These are phyloP conservation scores for Drosophila ananassae DNA, from an alignment of 1,140 invertebrate genomes.

Conservation along the genomic window DNA sequence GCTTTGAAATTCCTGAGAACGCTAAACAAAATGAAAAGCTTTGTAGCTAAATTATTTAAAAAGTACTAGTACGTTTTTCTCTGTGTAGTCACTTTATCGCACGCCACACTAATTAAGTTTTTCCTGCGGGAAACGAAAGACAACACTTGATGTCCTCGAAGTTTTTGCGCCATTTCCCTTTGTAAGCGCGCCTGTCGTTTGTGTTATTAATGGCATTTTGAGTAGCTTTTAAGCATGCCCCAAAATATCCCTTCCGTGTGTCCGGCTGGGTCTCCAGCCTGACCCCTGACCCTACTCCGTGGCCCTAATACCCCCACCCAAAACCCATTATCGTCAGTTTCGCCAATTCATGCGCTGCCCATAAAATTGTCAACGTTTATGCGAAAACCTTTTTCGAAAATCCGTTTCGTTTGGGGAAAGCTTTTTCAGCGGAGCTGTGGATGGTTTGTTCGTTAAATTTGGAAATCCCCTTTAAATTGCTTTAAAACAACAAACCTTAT, in stretches of 20 bases:
- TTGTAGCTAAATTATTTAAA: background rate
- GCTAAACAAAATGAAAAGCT: too few species aligned
- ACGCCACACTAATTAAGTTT: conserved; percentile 26
- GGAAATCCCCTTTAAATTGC: conserved; percentile 65
- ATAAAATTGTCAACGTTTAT: conserved; percentile 61
- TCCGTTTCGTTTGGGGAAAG: conserved; percentile 20
- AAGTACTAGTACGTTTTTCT: background rate
- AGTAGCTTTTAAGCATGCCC: conserved; percentile 45
- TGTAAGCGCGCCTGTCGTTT: conserved; percentile 35
- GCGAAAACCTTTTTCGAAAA: conserved; percentile 39
- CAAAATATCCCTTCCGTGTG: conserved; percentile 22
- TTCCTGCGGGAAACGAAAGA: conserved; percentile 7
- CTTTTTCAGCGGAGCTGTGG: background rate
- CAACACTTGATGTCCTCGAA: conserved; percentile 16
- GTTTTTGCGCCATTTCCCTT: conserved; percentile 42
- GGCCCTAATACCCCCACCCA: conserved; percentile 4
- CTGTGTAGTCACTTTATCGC: conserved; percentile 14
- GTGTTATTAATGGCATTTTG: conserved; percentile 61
- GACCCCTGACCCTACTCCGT: background rate
- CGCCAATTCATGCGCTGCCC: conserved; percentile 29
- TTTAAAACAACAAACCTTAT: conserved; percentile 62
- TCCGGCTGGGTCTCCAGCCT: background rate
- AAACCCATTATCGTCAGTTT: conserved; percentile 38
- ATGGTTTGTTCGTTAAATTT: conserved; percentile 11
- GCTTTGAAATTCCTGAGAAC: too few species aligned